These are phyloP conservation scores for Cremastinae sp. DNA, from an alignment of 2,888 invertebrate genomes.

Conservation along the genomic window DNA sequence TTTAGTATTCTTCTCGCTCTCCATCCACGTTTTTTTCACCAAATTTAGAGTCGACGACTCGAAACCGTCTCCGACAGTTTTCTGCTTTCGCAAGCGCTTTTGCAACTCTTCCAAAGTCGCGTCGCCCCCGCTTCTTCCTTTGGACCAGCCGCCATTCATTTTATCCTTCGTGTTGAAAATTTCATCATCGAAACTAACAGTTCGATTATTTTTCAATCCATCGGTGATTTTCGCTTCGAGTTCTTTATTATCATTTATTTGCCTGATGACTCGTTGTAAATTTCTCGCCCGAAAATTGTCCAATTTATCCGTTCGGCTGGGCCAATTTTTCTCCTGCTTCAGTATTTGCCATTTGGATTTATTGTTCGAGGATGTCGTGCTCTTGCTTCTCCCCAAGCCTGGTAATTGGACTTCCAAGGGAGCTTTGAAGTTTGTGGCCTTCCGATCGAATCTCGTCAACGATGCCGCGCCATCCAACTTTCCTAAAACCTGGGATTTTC, in stretches of 20 bases:
- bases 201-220: constrained; percentile 8
- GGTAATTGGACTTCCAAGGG: constrained; percentile 13
- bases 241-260: constrained; percentile 51
- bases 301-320: constrained; percentile 41
- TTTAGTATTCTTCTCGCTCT: background rate
- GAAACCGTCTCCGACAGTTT: constrained; percentile 1
- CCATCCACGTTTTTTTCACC: constrained; percentile 29
- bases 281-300: constrained; percentile 51
- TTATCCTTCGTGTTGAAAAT: constrained; percentile 15
- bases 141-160: background rate
- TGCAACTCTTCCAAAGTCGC: constrained; percentile 28
- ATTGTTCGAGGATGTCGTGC: background rate
- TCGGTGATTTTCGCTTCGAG: background rate
- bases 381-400: constrained; percentile 23
- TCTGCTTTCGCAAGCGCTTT: constrained; percentile 27
- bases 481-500: constrained; percentile 14
- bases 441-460: constrained; percentile 20
- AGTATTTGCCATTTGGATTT: constrained; percentile 66
- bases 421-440: constrained; percentile 6
- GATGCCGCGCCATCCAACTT: constrained; percentile 23
- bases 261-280: constrained; percentile 63
- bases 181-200: constrained; percentile 18
- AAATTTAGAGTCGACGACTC: constrained; percentile 23
- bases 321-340: constrained; percentile 43
- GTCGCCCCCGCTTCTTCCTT: constrained; percentile 4